A percentile compares a stretch with the other conserved stretches of the same genome.
Evolutionary conservation across 1,140 invertebrate species (phyloP).

Genomic region (Stratiolaelaps scimitus): DNA sequence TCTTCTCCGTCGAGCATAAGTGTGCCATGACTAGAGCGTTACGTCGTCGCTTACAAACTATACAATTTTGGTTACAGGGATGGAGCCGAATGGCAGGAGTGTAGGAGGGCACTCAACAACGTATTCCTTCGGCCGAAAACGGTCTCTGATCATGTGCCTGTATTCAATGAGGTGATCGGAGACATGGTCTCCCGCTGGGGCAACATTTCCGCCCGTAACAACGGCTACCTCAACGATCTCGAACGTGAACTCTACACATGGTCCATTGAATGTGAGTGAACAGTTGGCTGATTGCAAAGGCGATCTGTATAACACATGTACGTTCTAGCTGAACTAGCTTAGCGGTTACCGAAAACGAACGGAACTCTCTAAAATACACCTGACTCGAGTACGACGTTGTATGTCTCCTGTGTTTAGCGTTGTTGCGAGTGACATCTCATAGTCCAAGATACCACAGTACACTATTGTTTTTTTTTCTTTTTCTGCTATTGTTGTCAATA

Average conservation of each 20-base stretch:
- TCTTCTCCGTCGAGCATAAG: constrained; percentile 28
- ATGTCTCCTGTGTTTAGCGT: no score
- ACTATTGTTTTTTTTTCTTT: no score
- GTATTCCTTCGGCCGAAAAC: constrained; percentile 50
- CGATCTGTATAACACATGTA: constrained; percentile 9
- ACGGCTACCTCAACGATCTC: constrained; percentile 43
- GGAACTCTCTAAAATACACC: no score
- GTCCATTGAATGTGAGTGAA: constrained; percentile 56
- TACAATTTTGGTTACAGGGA: constrained; percentile 47
- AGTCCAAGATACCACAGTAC: no score
- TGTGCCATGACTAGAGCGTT: no score
- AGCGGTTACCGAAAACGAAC: no score
- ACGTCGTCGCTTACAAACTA: constrained; percentile 30
- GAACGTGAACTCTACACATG: constrained; percentile 58
- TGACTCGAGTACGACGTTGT: no score
- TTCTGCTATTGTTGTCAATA: no score
- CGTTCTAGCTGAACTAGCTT: no score
- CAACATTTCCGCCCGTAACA: neutral
- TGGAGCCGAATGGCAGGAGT: constrained; percentile 59
- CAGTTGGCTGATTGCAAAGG: no score
- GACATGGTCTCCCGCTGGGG: constrained; percentile 44
- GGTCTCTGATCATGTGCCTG: constrained; percentile 41
- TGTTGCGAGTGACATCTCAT: no score
- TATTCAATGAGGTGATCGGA: constrained; percentile 46
- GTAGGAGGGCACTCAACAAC: constrained; percentile 57